Conservation (phyloP, 2,113 vertebrate species). For the Spizaetus ornatus region DNA sequence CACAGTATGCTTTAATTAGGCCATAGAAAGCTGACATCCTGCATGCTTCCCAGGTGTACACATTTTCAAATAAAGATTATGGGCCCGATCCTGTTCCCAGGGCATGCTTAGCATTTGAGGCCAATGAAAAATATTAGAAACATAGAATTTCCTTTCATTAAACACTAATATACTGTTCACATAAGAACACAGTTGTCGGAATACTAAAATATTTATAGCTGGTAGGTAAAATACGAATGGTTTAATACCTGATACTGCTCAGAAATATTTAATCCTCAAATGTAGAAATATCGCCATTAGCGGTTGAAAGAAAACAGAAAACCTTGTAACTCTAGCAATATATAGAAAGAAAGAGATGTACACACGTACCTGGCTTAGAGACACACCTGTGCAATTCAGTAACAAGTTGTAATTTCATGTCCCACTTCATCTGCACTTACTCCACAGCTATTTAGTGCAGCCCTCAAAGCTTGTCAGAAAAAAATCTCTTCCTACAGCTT, state of each 20-base stretch:
- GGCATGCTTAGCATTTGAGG: background rate
- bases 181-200: background rate
- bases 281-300: background rate
- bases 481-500: background rate
- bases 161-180: background rate
- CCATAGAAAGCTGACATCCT: background rate
- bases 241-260: background rate
- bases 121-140: background rate
- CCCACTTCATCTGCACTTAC: constrained; percentile 9
- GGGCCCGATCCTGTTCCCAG: background rate
- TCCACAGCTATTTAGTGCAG: background rate
- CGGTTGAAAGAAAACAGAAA: background rate
- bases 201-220: background rate
- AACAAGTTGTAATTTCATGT: constrained; percentile 19
- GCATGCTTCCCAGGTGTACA: constrained; percentile 7
- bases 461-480: background rate
- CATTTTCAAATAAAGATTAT: background rate
- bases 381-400: constrained; percentile 32
- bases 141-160: background rate
- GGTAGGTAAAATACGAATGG: background rate
- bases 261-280: background rate
- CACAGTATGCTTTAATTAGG: constrained; percentile 9
- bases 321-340: background rate
- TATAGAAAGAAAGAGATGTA: background rate
- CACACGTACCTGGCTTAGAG: constrained; percentile 33